Conservation (phyloP, 2,888 invertebrate species). For the Escarpia spicata region DNA sequence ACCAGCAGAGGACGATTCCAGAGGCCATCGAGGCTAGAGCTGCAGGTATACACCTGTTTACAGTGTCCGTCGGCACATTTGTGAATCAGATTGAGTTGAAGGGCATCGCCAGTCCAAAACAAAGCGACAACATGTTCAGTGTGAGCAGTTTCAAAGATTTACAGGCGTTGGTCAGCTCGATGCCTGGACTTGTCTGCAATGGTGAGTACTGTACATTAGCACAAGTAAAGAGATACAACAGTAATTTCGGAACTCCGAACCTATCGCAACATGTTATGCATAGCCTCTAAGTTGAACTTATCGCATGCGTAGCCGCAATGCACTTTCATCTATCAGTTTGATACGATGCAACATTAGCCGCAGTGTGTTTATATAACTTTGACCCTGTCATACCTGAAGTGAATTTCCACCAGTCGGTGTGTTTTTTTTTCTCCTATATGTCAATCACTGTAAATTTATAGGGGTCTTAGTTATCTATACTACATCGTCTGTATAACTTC, state of each 20-base stretch:
- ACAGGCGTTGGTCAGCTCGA: slow-evolving; percentile 44
- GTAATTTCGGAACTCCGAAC: neutral
- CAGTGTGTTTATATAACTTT: too few species aligned
- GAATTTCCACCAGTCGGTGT: too few species aligned
- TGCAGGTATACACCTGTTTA: slow-evolving; percentile 17
- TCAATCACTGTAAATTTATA: too few species aligned
- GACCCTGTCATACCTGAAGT: too few species aligned
- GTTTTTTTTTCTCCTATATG: too few species aligned
- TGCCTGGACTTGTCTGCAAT: slow-evolving; percentile 53
- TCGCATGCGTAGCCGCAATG: too few species aligned
- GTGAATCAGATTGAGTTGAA: slow-evolving; percentile 21
- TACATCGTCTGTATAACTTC: neutral
- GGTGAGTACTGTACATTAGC: slow-evolving; percentile 44
- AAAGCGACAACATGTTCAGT: slow-evolving; percentile 47
- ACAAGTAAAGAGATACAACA: neutral
- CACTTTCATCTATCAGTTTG: too few species aligned
- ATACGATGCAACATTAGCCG: too few species aligned
- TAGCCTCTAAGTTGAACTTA: too few species aligned
- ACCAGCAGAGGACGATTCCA: slow-evolving; percentile 28
- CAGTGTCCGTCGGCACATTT: slow-evolving; percentile 18
- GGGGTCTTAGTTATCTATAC: too few species aligned
- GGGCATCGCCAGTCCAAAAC: slow-evolving; percentile 22
- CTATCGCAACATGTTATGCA: neutral
- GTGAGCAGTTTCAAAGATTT: slow-evolving; percentile 53
- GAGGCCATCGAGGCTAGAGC: slow-evolving; percentile 28